phyloP scores from a whole-genome alignment of 64 coral and sea anemone species.

The Actinia tenebrosa region DNA sequence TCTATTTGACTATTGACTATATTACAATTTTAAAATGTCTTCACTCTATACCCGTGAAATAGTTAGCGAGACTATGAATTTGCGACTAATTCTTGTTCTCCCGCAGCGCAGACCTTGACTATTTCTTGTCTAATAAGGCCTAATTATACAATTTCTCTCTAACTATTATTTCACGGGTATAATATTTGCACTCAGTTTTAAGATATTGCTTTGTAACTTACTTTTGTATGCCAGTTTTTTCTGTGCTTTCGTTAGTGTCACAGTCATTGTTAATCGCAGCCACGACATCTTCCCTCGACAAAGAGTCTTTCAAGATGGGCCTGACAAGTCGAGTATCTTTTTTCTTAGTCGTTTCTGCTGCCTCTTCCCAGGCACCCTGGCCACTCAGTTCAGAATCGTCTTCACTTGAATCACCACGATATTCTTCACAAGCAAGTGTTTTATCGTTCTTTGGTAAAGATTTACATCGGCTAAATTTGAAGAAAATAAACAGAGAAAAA shows the following conservation, averaged over 20 bases:
- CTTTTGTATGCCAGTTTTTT: slow-evolving; percentile 7
- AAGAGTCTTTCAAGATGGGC: slow-evolving; percentile 4
- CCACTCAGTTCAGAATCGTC: slow-evolving; percentile 10
- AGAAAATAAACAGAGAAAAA: background rate
- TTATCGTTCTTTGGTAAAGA: slow-evolving; percentile 5
- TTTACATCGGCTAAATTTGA: slow-evolving; percentile 7
- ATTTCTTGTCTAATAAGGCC: background rate
- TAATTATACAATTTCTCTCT: background rate
- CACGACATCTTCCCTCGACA: slow-evolving; percentile 7
- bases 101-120: background rate
- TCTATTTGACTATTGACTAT: slow-evolving; percentile 6
- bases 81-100: too few species aligned
- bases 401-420: background rate
- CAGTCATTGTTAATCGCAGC: slow-evolving; percentile 12
- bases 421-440: slow-evolving; percentile 16
- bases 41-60: slow-evolving; percentile 9
- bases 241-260: background rate
- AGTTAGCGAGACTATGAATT: too few species aligned
- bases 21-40: background rate
- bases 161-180: slow-evolving; percentile 4
- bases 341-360: slow-evolving; percentile 10
- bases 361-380: background rate
- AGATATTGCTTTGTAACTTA: slow-evolving; percentile 9
- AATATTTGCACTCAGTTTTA: slow-evolving; percentile 8
- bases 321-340: slow-evolving; percentile 11